Percentiles rank a stretch among this genome's conserved stretches.
These are phyloP conservation scores for Flabesymbios commensalis DNA, from an alignment of 2,888 invertebrate genomes.

Conservation along the genomic window DNA sequence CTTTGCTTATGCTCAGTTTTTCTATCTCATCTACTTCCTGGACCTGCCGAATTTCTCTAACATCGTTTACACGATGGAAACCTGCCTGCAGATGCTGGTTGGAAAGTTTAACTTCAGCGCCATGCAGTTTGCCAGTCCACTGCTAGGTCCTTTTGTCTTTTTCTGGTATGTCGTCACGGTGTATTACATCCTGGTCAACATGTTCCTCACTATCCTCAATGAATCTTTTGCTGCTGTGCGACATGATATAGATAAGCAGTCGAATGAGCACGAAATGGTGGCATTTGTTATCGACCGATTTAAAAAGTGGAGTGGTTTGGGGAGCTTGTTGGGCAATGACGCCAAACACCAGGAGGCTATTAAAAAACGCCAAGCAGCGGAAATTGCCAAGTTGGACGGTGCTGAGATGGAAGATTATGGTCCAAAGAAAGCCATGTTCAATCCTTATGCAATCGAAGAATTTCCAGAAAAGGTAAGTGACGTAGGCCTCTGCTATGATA, in stretches of 20 bases:
- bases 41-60: slow-evolving; percentile 39
- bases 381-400: too few species aligned
- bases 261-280: slow-evolving; percentile 57
- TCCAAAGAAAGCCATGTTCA: too few species aligned
- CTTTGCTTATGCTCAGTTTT: slow-evolving; percentile 58
- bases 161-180: slow-evolving; percentile 46
- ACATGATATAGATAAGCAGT: slow-evolving; percentile 45
- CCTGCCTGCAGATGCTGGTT: slow-evolving; percentile 59
- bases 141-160: slow-evolving; percentile 52
- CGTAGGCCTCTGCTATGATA: too few species aligned
- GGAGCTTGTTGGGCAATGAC: neutral
- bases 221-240: slow-evolving; percentile 53
- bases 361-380: too few species aligned
- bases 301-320: slow-evolving; percentile 36
- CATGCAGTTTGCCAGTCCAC: slow-evolving; percentile 48
- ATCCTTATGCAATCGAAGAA: too few species aligned
- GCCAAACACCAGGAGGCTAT: too few species aligned
- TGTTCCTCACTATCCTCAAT: slow-evolving; percentile 58
- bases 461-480: too few species aligned
- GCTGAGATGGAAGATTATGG: too few species aligned
- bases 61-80: slow-evolving; percentile 45
- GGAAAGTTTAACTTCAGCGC: slow-evolving; percentile 59
- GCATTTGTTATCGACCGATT: slow-evolving; percentile 47
- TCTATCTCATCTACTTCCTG: slow-evolving; percentile 54
- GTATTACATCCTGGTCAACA: slow-evolving; percentile 55